A percentile compares a stretch with the other conserved stretches of the same genome.
Evolutionary conservation across 1,140 invertebrate species (phyloP).

Genomic region (Euwallacea similis): DNA sequence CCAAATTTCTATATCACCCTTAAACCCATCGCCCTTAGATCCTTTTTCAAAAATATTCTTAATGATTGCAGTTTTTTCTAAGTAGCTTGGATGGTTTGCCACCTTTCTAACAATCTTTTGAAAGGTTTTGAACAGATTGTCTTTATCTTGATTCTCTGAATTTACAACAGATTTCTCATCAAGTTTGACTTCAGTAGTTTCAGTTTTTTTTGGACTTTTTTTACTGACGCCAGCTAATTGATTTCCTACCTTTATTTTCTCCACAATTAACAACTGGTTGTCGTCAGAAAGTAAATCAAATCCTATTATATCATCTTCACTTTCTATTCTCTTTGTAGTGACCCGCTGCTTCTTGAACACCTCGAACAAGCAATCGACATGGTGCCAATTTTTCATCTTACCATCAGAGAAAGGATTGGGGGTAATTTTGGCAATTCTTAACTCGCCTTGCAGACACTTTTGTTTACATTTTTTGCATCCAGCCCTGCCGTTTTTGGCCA

Average conservation of each 20-base stretch:
- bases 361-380: constrained; percentile 79
- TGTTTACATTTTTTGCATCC: constrained; percentile 87
- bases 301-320: constrained; percentile 76
- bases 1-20: constrained; percentile 80
- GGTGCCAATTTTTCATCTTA: constrained; percentile 86
- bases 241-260: constrained; percentile 61
- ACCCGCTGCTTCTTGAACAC: constrained; percentile 75
- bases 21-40: constrained; percentile 66
- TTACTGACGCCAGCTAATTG: constrained; percentile 48
- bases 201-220: constrained; percentile 52
- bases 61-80: constrained; percentile 78
- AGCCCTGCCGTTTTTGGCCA: constrained; percentile 77
- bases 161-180: not conserved
- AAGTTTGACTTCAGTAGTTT: constrained; percentile 3
- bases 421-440: constrained; percentile 75
- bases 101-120: constrained; percentile 72
- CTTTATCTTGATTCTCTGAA: not conserved
- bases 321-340: constrained; percentile 80
- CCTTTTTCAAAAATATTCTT: constrained; percentile 71
- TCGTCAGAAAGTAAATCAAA: constrained; percentile 69
- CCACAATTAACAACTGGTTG: constrained; percentile 67
- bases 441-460: constrained; percentile 70
- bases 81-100: constrained; percentile 75
- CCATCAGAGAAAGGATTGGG: constrained; percentile 80
- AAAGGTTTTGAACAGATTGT: constrained; percentile 70